Evolutionary conservation across 2,888 invertebrate genomes (phyloP).

Genomic region (Luperina testacea): DNA sequence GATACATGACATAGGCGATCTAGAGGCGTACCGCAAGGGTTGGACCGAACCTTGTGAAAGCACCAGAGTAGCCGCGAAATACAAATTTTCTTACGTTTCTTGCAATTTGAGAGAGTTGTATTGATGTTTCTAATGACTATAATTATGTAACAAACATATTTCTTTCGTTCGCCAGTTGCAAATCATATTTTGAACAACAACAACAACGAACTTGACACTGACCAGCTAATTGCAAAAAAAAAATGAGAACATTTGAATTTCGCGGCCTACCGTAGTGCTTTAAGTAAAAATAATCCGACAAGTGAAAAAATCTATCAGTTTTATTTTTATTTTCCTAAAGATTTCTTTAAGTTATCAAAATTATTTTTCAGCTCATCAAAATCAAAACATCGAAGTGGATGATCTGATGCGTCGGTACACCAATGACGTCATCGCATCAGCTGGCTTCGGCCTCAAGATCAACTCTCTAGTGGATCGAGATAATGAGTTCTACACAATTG

Average conservation of each 20-base stretch:
- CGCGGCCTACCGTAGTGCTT: not conserved
- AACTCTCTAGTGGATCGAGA: conserved; percentile 88
- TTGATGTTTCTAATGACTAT: not conserved
- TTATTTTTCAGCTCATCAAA: conserved; percentile 66
- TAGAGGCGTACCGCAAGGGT: no score
- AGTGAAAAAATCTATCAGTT: not conserved
- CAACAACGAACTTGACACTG: not conserved
- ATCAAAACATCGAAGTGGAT: conserved; percentile 80
- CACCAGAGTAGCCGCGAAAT: no score
- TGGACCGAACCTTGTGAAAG: no score
- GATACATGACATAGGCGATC: not conserved
- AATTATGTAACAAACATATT: not conserved
- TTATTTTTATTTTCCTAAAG: not conserved
- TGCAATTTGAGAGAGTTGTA: not conserved
- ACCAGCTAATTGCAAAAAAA: not conserved
- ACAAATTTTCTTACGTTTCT: no score
- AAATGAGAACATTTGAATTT: not conserved
- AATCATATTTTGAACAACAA: not conserved
- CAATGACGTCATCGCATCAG: conserved; percentile 90
- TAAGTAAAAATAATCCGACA: not conserved
- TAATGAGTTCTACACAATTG: conserved; percentile 88
- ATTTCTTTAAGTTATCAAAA: not conserved
- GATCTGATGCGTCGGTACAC: conserved; percentile 88
- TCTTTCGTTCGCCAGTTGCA: not conserved
- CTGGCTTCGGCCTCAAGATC: conserved; percentile 89